Conservation (phyloP, 1,140 invertebrate species). For the Panonychus citri region DNA sequence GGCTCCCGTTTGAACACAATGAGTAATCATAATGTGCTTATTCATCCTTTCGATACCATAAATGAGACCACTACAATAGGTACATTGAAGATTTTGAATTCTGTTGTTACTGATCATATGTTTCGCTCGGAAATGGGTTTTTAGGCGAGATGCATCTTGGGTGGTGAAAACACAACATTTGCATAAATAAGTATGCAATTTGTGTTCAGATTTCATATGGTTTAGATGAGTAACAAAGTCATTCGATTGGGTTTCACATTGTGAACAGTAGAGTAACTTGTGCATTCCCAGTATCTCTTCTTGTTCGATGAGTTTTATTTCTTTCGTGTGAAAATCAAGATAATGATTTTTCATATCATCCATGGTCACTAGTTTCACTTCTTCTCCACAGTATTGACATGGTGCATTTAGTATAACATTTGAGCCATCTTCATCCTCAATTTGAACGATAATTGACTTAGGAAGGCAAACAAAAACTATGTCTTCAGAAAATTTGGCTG, state of each 20-base stretch:
- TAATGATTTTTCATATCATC: constrained; percentile 17
- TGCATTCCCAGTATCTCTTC: constrained; percentile 11
- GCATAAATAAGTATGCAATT: constrained; percentile 17
- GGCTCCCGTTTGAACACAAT: constrained; percentile 18
- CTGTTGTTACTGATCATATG: constrained; percentile 15
- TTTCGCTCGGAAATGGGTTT: constrained; percentile 17
- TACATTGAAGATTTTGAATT: constrained; percentile 17
- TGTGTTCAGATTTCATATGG: constrained; percentile 17
- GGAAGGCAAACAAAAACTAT: constrained; percentile 18
- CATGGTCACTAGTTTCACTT: constrained; percentile 13
- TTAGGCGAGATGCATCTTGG: constrained; percentile 14
- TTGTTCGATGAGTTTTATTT: constrained; percentile 12
- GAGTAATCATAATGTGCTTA: constrained; percentile 17
- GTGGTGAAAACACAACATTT: constrained; percentile 16
- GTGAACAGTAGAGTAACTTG: constrained; percentile 15
- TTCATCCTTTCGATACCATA: constrained; percentile 17
- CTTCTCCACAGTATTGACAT: constrained; percentile 16
- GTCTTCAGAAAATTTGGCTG: constrained; percentile 17
- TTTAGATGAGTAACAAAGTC: constrained; percentile 15
- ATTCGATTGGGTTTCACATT: constrained; percentile 13
- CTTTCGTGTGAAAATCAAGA: constrained; percentile 13
- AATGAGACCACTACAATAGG: constrained; percentile 17
- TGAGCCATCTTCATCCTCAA: constrained; percentile 10
- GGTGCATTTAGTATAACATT: constrained; percentile 14
- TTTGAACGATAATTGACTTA: constrained; percentile 5